A percentile compares a stretch with the other conserved stretches of the same genome.
These are phyloP conservation scores for Leptopilina myrica DNA, from an alignment of 2,888 invertebrate species.

Conservation along the genomic window DNA sequence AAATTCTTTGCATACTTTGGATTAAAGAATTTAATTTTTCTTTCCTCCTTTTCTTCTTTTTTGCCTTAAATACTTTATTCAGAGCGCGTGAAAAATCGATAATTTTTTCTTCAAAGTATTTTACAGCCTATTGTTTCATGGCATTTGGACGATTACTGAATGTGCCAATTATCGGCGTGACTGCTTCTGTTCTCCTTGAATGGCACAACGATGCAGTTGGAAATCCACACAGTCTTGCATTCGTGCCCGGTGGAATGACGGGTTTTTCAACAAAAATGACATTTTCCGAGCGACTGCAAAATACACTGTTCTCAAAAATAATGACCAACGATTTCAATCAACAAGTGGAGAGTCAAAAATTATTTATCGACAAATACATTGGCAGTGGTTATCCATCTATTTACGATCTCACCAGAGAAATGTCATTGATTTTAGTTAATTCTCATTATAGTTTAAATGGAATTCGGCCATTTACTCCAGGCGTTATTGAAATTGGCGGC, in stretches of 20 bases:
- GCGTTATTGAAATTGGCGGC: constrained; percentile 79
- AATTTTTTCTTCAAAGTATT: constrained; percentile 56
- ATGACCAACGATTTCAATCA: constrained; percentile 48
- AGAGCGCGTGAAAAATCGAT: not conserved
- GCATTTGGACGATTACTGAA: constrained; percentile 62
- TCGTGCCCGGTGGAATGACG: constrained; percentile 38
- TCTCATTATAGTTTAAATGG: constrained; percentile 79
- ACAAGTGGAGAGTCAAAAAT: constrained; percentile 51
- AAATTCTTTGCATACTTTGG: too few species aligned
- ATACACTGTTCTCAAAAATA: not conserved
- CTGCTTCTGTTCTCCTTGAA: constrained; percentile 51
- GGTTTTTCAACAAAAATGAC: constrained; percentile 32
- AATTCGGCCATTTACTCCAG: constrained; percentile 76
- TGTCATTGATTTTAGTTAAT: constrained; percentile 76
- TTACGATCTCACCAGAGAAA: constrained; percentile 62
- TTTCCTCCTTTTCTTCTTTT: too few species aligned
- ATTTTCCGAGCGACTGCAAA: constrained; percentile 52
- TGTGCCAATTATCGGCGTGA: constrained; percentile 55
- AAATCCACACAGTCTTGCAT: constrained; percentile 59
- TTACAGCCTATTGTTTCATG: constrained; percentile 61
- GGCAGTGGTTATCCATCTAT: constrained; percentile 54
- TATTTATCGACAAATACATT: constrained; percentile 60
- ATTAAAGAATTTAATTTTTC: too few species aligned
- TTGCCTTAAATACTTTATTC: too few species aligned
- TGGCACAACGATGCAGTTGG: constrained; percentile 56